These are phyloP conservation scores for Brachystomella parvula DNA, from an alignment of 1,140 invertebrate genomes.

Conservation along the genomic window DNA sequence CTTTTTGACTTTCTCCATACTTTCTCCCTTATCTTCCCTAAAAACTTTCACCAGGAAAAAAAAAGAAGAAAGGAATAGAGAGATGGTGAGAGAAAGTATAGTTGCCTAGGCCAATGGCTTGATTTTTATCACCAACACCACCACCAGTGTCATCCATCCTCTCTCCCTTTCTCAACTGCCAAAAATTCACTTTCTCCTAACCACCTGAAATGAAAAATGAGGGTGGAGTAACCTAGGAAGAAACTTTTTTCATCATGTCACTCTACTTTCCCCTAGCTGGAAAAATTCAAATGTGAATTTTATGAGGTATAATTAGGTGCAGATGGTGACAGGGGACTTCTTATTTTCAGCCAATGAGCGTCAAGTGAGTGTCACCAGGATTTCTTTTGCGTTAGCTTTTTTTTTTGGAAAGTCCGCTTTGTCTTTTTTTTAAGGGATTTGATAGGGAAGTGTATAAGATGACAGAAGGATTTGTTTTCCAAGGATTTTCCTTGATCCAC, in stretches of 20 bases:
- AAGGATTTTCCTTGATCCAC: not conserved
- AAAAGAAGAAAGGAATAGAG: not conserved
- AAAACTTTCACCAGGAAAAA: not conserved
- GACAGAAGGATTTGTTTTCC: constrained; percentile 1
- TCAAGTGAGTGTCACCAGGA: too few relatives aligned
- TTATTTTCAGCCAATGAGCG: too few relatives aligned
- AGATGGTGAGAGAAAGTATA: not conserved
- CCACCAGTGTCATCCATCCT: not conserved
- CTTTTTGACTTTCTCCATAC: constrained; percentile 3
- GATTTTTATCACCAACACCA: not conserved
- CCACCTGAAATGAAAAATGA: constrained; percentile 11
- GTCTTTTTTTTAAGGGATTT: too few relatives aligned
- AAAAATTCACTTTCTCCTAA: not conserved
- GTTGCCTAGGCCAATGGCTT: not conserved
- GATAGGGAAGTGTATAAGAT: not conserved
- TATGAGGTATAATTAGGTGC: too few relatives aligned
- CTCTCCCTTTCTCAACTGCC: not conserved
- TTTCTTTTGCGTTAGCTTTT: too few relatives aligned
- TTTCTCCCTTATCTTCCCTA: constrained; percentile 7
- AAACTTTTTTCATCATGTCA: not conserved
- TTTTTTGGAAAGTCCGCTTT: too few relatives aligned
- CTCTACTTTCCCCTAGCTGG: too few relatives aligned
- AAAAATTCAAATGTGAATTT: constrained; percentile 5
- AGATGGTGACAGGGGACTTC: too few relatives aligned
- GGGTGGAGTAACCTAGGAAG: not conserved